Conservation (phyloP, 2,797 vertebrate genomes). For the Aplochiton taeniatus region DNA sequence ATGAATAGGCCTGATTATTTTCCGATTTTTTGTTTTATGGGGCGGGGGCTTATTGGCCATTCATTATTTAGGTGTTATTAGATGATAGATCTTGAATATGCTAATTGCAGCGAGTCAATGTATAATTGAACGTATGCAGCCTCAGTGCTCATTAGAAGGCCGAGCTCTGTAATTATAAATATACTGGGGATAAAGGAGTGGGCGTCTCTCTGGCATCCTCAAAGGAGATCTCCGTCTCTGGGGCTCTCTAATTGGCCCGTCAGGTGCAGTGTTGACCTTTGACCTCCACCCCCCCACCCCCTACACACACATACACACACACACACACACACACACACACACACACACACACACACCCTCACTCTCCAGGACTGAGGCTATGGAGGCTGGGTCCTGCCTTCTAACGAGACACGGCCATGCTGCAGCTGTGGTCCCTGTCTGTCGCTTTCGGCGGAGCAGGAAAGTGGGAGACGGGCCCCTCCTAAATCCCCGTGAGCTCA, state of each 20-base stretch:
- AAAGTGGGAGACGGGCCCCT: conserved; percentile 44
- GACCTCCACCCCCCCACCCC: conserved; percentile 24
- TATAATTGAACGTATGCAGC: neutral
- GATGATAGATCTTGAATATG: conserved; percentile 21
- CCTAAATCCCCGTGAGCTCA: conserved; percentile 46
- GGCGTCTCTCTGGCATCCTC: conserved; percentile 37
- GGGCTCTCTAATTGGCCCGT: conserved; percentile 62
- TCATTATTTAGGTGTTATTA: neutral
- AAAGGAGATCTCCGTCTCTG: conserved; percentile 38
- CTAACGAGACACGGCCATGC: conserved; percentile 17
- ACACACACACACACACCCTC: too few relatives aligned
- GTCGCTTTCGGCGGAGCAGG: conserved; percentile 46
- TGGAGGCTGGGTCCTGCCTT: neutral
- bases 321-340: too few relatives aligned
- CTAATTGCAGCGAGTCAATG: conserved; percentile 26
- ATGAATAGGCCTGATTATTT: too few relatives aligned
- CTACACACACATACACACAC: neutral
- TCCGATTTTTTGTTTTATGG: neutral
- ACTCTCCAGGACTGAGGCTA: too few relatives aligned
- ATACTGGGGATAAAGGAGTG: conserved; percentile 30
- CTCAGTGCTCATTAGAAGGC: too few relatives aligned
- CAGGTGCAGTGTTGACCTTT: conserved; percentile 48
- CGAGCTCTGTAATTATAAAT: conserved; percentile 20
- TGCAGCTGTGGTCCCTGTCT: conserved; percentile 67
- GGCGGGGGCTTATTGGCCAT: too few relatives aligned